Percentiles rank a stretch among this genome's conserved stretches.
Evolutionary conservation across 2,888 invertebrate species (phyloP).

Genomic region (Apodemia zela): DNA sequence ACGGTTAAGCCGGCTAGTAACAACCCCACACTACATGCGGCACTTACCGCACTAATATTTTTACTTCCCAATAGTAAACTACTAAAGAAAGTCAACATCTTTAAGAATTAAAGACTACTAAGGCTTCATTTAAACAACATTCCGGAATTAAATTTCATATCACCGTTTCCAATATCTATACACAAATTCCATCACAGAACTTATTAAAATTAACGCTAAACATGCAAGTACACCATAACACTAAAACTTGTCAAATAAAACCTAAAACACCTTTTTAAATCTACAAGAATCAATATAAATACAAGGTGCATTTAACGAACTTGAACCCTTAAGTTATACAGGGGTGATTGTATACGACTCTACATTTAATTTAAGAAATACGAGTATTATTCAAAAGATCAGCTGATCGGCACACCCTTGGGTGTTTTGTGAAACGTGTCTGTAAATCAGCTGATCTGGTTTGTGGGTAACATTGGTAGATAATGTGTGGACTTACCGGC

Average conservation of each 20-base stretch:
- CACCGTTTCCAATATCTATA: background rate
- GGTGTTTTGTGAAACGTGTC: conserved; percentile 31
- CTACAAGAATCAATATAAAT: conserved; percentile 32
- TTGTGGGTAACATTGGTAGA: background rate
- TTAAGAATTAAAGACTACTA: background rate
- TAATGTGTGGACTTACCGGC: conserved; percentile 65
- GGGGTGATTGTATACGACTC: conserved; percentile 41
- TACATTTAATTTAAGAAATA: conserved; percentile 20
- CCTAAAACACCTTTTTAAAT: conserved; percentile 12
- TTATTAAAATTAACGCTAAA: background rate
- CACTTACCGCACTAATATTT: conserved; percentile 1
- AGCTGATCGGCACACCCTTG: conserved; percentile 35
- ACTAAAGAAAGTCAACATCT: background rate
- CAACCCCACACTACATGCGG: conserved; percentile 1
- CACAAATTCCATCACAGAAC: background rate
- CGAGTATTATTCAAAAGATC: conserved; percentile 28
- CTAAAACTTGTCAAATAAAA: background rate
- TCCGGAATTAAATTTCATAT: background rate
- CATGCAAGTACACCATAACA: background rate
- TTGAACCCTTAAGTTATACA: conserved; percentile 42
- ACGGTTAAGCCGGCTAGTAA: conserved; percentile 27
- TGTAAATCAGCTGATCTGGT: background rate
- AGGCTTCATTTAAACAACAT: background rate
- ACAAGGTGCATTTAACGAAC: conserved; percentile 41
- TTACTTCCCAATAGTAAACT: background rate